phyloP scores from a whole-genome alignment of 2,888 invertebrate genomes.

The Lochmaea crataegi region DNA sequence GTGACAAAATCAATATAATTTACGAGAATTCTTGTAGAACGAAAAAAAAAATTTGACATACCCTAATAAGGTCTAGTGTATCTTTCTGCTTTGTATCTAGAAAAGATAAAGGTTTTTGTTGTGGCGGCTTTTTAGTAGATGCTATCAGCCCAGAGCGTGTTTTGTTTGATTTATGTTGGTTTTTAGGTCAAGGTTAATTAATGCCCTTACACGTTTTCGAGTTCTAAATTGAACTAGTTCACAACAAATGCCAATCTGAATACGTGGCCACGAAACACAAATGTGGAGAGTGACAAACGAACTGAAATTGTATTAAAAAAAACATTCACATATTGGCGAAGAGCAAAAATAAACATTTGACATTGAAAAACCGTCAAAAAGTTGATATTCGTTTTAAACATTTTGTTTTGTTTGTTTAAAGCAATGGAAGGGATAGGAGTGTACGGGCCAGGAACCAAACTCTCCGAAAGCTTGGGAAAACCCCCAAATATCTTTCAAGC shows the following conservation, averaged over 20 bases:
- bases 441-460: too few relatives aligned
- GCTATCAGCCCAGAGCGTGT: slow-evolving; percentile 28
- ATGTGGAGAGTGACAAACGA: neutral
- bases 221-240: slow-evolving; percentile 14
- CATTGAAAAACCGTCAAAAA: too few relatives aligned
- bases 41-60: neutral
- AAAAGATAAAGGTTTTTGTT: slow-evolving; percentile 9
- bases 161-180: slow-evolving; percentile 31
- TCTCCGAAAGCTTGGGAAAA: too few relatives aligned
- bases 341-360: too few relatives aligned
- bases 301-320: too few relatives aligned
- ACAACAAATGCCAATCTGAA: slow-evolving; percentile 17
- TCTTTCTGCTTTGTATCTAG: slow-evolving; percentile 13
- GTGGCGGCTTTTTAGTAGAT: slow-evolving; percentile 20
- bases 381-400: too few relatives aligned
- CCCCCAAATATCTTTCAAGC: too few relatives aligned
- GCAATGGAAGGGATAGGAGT: too few relatives aligned
- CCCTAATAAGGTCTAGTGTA: neutral
- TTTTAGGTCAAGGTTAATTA: slow-evolving; percentile 38
- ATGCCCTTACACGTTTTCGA: slow-evolving; percentile 15
- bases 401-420: too few relatives aligned
- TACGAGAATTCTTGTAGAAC: too few relatives aligned
- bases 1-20: too few relatives aligned
- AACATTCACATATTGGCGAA: too few relatives aligned
- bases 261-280: slow-evolving; percentile 17